Evolutionary conservation across 2,797 vertebrate genomes (phyloP), one percentile per base, ranked within the genome.

Genomic region (Channa striata): DNA sequence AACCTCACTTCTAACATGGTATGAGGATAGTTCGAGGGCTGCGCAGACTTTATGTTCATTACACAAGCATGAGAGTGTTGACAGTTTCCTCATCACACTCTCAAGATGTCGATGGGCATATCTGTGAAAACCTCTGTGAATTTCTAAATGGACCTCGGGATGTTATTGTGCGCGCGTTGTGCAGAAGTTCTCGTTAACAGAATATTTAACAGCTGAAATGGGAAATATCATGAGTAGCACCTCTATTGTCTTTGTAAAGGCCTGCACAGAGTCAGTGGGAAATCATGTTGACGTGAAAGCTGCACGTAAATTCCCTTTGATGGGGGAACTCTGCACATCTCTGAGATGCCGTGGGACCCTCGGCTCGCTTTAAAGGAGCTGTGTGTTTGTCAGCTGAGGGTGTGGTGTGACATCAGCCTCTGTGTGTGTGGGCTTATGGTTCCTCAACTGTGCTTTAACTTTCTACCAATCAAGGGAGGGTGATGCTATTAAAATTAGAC

Each of bases 391-490:
- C 49, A 23, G 71, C 54, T 49, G 12, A 53, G 84, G 77, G 79
- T 84, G 85, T 70, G 85, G 79, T 74, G 60, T 80, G 60, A 75
- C 44, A 61, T 46, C 9, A 3, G 54, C 48, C 57, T 44, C 62
- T 70, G 83, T 88, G 87, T 90, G 88, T 90, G 88, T 87, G 87
- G 83, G 59, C 81, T 82, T 65, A 59, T 6, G 30, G 67, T 74
- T 85, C 75, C 58, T 84, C 71, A 67, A 61, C 33, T 63, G 59
- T 54, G 30, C 56, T 74, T 74, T 42, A 66, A 81, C 76, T 78
- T 72, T 86, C 64, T 56, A 57, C 68, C 66, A 49, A 76, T 81
- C 66, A 59, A 69, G 74, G 73, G 47, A 84, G 65, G 58, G 48
- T 62, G 83, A 74, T 7, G 54, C 73, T 54, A 39, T 80, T 76